Evolutionary conservation across 2,888 invertebrate species (phyloP).

Genomic region (Parelbella ahira): DNA sequence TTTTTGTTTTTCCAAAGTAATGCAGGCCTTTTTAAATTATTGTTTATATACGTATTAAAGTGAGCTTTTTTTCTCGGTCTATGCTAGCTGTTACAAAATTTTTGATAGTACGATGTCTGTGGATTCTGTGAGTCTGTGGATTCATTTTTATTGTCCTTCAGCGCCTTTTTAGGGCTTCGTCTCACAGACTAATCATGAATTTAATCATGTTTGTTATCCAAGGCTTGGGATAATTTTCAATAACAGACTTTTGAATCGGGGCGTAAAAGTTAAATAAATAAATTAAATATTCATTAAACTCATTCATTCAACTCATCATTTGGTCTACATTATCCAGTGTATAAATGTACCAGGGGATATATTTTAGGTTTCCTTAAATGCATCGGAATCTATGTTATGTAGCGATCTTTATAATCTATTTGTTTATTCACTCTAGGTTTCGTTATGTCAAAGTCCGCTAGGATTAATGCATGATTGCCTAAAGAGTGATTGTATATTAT

Average conservation of each 20-base stretch:
- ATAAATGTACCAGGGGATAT: neutral
- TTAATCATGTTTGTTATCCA: constrained; percentile 3
- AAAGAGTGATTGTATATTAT: neutral
- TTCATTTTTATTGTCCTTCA: neutral
- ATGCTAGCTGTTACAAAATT: neutral
- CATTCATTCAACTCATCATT: constrained; percentile 1
- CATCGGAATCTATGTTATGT: neutral
- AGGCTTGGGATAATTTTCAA: neutral
- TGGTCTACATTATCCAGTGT: neutral
- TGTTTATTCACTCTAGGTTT: neutral
- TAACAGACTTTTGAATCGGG: neutral
- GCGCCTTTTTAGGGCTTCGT: constrained; percentile 3
- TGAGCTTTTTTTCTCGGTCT: neutral
- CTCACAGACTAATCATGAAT: constrained; percentile 3
- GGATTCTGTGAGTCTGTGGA: neutral
- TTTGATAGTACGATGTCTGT: neutral
- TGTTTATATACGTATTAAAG: neutral
- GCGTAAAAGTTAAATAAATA: neutral
- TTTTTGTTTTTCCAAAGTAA: constrained; percentile 9
- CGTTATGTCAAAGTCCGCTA: neutral
- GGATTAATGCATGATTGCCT: neutral
- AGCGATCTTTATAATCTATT: neutral
- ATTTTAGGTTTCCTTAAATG: neutral
- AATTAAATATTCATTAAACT: neutral
- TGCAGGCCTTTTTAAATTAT: neutral